A percentile compares a stretch with the other conserved stretches of the same genome.
Conservation (phyloP, 2,888 invertebrate species). For the Plagodis dolabraria region DNA sequence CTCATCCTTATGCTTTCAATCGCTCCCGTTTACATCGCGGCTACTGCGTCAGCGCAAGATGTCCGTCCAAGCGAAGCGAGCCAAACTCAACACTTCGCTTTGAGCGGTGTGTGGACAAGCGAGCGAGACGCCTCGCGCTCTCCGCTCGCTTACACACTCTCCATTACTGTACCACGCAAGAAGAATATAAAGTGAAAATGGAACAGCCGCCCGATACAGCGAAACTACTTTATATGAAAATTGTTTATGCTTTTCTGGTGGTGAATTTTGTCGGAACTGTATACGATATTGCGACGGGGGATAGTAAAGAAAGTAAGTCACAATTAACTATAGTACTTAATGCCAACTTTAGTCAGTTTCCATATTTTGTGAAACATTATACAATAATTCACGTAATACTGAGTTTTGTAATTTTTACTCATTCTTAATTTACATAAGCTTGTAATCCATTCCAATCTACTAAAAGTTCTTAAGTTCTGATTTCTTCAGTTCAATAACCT, state of each 20-base stretch:
- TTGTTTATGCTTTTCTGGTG: slow-evolving; percentile 34
- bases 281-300: slow-evolving; percentile 1
- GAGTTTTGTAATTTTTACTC: too few relatives aligned
- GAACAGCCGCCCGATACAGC: slow-evolving; percentile 4
- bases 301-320: background rate
- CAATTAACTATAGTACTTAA: too few relatives aligned
- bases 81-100: slow-evolving; percentile 34
- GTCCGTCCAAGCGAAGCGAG: slow-evolving; percentile 25
- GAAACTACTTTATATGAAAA: slow-evolving; percentile 32
- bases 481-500: too few relatives aligned
- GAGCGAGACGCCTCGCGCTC: slow-evolving; percentile 30
- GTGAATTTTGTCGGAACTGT: slow-evolving; percentile 41
- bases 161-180: slow-evolving; percentile 43
- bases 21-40: slow-evolving; percentile 41
- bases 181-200: slow-evolving; percentile 14
- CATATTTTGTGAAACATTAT: too few relatives aligned
- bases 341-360: too few relatives aligned
- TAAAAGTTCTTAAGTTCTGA: too few relatives aligned
- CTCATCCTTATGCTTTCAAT: slow-evolving; percentile 33
- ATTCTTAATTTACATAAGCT: too few relatives aligned
- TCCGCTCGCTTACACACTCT: slow-evolving; percentile 37
- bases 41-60: slow-evolving; percentile 41
- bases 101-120: slow-evolving; percentile 39
- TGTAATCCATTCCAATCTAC: too few relatives aligned
- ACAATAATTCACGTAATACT: too few relatives aligned